phyloP scores from a whole-genome alignment of 2,113 vertebrate species.

The Dermatemys mawii region DNA sequence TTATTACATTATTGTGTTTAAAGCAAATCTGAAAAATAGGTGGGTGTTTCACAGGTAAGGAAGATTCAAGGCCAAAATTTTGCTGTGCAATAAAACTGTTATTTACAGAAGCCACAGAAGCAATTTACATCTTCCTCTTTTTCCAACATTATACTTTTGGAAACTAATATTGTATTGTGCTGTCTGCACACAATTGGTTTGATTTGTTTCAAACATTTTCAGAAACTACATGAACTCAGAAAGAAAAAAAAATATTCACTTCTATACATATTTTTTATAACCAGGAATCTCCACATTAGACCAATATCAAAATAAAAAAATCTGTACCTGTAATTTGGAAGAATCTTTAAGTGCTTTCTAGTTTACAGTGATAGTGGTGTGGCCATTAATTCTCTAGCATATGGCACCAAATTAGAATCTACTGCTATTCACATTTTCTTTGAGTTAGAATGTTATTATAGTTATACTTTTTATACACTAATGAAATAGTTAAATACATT shows the following conservation, averaged over 20 bases:
- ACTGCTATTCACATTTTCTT: conserved; percentile 23
- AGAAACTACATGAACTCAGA: neutral
- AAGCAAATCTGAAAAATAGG: conserved; percentile 22
- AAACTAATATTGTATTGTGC: neutral
- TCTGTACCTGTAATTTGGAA: neutral
- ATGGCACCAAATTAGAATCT: conserved; percentile 48
- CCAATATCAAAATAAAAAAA: neutral
- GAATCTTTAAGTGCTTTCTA: conserved; percentile 37
- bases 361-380: neutral
- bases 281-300: neutral
- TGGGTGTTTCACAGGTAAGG: neutral
- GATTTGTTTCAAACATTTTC: neutral
- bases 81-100: neutral
- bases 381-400: conserved; percentile 53
- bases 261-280: neutral
- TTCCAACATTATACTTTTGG: neutral
- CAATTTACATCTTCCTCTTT: neutral
- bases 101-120: neutral
- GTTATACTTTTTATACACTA: neutral
- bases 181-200: neutral
- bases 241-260: neutral
- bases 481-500: conserved; percentile 4
- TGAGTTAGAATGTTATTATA: neutral
- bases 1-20: conserved; percentile 16
- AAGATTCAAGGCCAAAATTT: neutral